Evolutionary conservation across 35 echinoderm and acorn worm species (phyloP), one percentile per base, ranked within the genome.

Genomic region (Chiridota heheva): DNA sequence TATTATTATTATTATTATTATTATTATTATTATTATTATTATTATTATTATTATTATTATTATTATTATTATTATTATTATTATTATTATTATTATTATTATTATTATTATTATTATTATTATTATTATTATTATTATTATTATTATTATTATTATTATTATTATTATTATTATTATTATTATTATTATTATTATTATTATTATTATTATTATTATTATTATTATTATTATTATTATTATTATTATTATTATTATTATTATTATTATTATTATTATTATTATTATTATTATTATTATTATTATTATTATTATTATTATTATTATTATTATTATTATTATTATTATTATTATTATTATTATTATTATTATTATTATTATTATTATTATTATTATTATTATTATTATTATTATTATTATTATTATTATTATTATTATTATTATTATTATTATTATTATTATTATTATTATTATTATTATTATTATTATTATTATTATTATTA

Each of bases 1-100:
- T n/a, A 51, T 51, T n/a, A 51, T 51, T n/a, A 51, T 51, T n/a
- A 51, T 51, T n/a, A 51, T 51, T n/a, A 51, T 51, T n/a, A 51
- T 51, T n/a, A 51, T 51, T n/a, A 51, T 51, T n/a, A 51, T 51
- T n/a, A 51, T 51, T n/a, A 51, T 51, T n/a, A 51, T 51, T n/a
- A 51, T 51, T n/a, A 51, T 51, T n/a, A 51, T 51, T n/a, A 51
- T 51, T n/a, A 51, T 51, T n/a, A 51, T 51, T n/a, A 51, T 51
- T n/a, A 51, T 51, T n/a, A 51, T 51, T n/a, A 51, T 51, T n/a
- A 51, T 51, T n/a, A 51, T 51, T n/a, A 51, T 51, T n/a, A 51
- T 51, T n/a, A 51, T 51, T n/a, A 51, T 51, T n/a, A 51, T 51
- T n/a, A 51, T 51, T n/a, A 51, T n/a, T 51, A n/a, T 12, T 8